Conservation (phyloP, 2,113 vertebrate species). For the Anthoscopus minutus region DNA sequence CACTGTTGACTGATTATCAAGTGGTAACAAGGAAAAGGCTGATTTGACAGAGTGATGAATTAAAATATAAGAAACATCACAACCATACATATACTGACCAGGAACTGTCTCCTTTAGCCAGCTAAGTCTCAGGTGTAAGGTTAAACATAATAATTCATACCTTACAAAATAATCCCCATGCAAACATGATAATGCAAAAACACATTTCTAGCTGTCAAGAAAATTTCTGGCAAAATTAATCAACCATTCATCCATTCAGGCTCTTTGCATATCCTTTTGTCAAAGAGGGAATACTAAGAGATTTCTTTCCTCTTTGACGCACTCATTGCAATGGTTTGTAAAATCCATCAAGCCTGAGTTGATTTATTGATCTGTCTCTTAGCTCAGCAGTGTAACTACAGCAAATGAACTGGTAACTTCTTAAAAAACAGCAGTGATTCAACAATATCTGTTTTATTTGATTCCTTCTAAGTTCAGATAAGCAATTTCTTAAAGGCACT, state of each 20-base stretch:
- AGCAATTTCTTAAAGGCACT: conserved; percentile 37
- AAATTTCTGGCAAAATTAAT: conserved; percentile 98
- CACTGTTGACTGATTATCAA: conserved; percentile 48
- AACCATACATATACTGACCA: conserved; percentile 49
- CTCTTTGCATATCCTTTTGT: conserved; percentile 99
- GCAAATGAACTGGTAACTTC: conserved; percentile 99
- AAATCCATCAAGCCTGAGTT: conserved; percentile 98
- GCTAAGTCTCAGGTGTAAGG: conserved; percentile 89
- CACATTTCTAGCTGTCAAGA: conserved; percentile 98
- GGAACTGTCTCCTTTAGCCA: conserved; percentile 64
- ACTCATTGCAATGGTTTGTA: conserved; percentile 91
- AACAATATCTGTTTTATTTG: conserved; percentile 72
- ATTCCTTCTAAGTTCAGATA: conserved; percentile 64
- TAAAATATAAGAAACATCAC: conserved; percentile 49
- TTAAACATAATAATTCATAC: conserved; percentile 87
- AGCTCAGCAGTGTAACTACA: conserved; percentile 98
- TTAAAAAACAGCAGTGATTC: conserved; percentile 79
- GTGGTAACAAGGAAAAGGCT: conserved; percentile 35
- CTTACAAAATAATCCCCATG: conserved; percentile 81
- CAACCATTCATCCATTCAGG: conserved; percentile 99
- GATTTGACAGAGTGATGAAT: conserved; percentile 6
- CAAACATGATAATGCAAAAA: conserved; percentile 92
- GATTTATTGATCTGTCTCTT: conserved; percentile 99
- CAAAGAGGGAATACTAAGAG: conserved; percentile 91
- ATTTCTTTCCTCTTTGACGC: conserved; percentile 88